phyloP scores from a whole-genome alignment of 2,888 invertebrate species.

The Drosophila mettleri region DNA sequence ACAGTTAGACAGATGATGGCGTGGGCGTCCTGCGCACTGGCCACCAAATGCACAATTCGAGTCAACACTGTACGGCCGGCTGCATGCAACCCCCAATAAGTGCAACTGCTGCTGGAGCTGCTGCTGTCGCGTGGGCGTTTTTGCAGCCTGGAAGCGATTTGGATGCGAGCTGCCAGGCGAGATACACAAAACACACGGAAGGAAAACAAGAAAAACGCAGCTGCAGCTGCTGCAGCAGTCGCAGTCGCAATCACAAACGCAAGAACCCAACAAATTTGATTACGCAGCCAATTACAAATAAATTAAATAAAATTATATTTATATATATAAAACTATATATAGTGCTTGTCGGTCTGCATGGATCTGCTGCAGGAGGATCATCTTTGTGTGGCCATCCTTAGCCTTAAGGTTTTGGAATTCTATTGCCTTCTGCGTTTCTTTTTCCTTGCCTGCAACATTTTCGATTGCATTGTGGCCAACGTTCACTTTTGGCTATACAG shows the following conservation, averaged over 20 bases:
- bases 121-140: constrained; percentile 40
- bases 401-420: constrained; percentile 32
- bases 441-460: constrained; percentile 10
- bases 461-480: constrained; percentile 19
- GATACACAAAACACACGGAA: constrained; percentile 46
- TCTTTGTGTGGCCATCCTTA: constrained; percentile 26
- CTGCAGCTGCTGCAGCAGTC: constrained; percentile 32
- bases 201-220: constrained; percentile 21
- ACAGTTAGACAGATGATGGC: constrained; percentile 7
- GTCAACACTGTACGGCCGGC: constrained; percentile 38
- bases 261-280: constrained; percentile 11
- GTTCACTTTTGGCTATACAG: constrained; percentile 12
- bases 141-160: constrained; percentile 66
- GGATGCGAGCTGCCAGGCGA: constrained; percentile 27
- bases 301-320: not conserved
- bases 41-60: constrained; percentile 2
- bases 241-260: constrained; percentile 23
- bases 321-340: not conserved
- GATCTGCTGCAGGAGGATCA: constrained; percentile 36
- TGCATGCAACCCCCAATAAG: constrained; percentile 51
- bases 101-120: constrained; percentile 31
- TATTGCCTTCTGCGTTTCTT: constrained; percentile 31
- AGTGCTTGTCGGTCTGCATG: constrained; percentile 30
- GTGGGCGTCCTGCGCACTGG: constrained; percentile 57
- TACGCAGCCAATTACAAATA: constrained; percentile 13